Base-by-base conservation (phyloP, 2,797 vertebrate species). In the Pseudomugil tenellus region DNA sequence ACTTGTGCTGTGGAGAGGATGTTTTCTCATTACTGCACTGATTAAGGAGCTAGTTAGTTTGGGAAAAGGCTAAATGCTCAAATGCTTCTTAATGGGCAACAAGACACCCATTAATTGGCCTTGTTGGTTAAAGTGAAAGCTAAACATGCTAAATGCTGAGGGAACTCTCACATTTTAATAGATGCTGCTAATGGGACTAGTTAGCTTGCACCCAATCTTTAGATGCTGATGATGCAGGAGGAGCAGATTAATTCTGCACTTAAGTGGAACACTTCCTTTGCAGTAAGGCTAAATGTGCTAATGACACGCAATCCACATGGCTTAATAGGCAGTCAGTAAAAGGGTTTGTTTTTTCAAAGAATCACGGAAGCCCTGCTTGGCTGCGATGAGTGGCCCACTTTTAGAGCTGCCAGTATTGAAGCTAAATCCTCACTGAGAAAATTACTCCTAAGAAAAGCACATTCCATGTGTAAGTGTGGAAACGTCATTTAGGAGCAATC, bases 21-120 rank as follows among this genome's bases (percentile, higher is more conserved):
- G 96, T 94, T 96, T 96, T 95, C 96, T 97, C 96, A 96, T 98
- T 98, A 98, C 96, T 95, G 95, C 95, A 92, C 95, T 95, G 96
- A 97, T 98, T 97, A 98, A 96, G 80, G 91, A 89, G 91, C 91
- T 91, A 94, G 91, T 93, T 92, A 92, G 86, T 83, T 84, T 67
- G 74, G 92, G 92, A 93, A 91, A 93, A 94, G 94, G 94, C 93
- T 94, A 92, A 95, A 94, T 90, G 88, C 92, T 81, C 76, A 71
- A 85, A 93, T 85, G 86, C 89, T 90, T 91, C 91, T 72, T 92
- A 92, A 92, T 92, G 83, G 89, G 67, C 76, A 87, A 91, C 90
- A 92, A 88, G 89, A 91, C 67, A 72, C 84, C 77, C 81, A 84
- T 90, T 92, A 90, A 92, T 90, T 31, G 75, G 73, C 62, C 84